Evolutionary conservation across 2,113 vertebrate genomes (phyloP).

Genomic region (Tichodroma muraria): DNA sequence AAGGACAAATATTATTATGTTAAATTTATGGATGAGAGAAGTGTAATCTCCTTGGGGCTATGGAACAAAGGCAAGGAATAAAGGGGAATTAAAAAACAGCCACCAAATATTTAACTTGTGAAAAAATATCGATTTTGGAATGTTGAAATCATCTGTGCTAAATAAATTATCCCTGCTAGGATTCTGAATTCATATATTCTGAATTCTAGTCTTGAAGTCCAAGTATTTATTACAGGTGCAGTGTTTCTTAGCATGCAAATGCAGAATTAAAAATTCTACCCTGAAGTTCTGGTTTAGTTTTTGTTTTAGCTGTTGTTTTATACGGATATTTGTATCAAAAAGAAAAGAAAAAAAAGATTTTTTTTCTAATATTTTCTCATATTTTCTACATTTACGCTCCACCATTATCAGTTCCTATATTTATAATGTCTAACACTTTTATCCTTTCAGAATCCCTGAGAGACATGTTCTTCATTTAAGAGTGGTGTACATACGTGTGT

Average conservation of each 20-base stretch:
- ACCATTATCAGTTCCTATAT: background rate
- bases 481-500: background rate
- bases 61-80: background rate
- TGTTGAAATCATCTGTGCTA: background rate
- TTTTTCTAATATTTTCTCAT: background rate
- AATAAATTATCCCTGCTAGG: background rate
- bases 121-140: background rate
- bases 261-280: background rate
- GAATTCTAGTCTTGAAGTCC: background rate
- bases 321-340: background rate
- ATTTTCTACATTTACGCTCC: background rate
- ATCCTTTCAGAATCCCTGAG: background rate
- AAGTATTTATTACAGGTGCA: background rate
- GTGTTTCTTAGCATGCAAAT: background rate
- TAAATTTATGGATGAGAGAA: background rate
- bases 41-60: background rate
- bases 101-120: background rate
- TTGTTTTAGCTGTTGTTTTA: background rate
- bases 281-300: background rate
- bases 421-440: background rate
- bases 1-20: background rate
- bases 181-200: background rate
- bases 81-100: background rate
- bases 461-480: background rate
- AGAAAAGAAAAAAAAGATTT: background rate